Evolutionary conservation across 2,797 vertebrate species (phyloP), one percentile per base, ranked within the genome.

Genomic region (Mormyrops attenuatus): DNA sequence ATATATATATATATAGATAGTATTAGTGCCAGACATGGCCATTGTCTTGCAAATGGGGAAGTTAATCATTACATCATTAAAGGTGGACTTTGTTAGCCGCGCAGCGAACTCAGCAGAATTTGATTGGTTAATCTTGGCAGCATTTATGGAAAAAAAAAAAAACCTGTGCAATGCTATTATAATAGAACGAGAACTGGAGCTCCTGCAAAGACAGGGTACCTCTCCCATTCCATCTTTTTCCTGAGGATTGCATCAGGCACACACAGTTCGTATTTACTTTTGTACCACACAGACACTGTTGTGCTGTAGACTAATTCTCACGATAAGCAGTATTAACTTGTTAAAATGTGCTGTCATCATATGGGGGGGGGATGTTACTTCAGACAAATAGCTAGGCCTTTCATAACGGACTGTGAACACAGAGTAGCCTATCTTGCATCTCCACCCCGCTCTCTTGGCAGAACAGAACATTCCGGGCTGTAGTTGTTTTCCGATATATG

Each of bases 151-250:
- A n/a, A n/a, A n/a, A n/a, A n/a, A 82, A 90, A 93, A 95, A 95
- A 93, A 92, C 92, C 90, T 93, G 90, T 95, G 91, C 93, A 94
- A 95, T 94, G 94, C 92, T 94, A 93, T 93, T 93, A 93, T 96
- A 95, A 96, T 96, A 89, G 90, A 92, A 94, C 49, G 92, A 89
- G 90, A 92, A 93, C 57, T 92, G 91, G 92, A 53, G 53, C 30
- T 8, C 85, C 34, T n/a, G 8, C 5, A 30, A 53, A 38, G 26
- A 60, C 17, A 7, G 34, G 8, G 34, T 57, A 2, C 34, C 53
- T 57, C 22, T 60, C 52, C 53, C 85, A 57, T 26, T 2, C 85
- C 17, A 17, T 41, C 17, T 53, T 34, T 9, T 55, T 60, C 53
- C 50, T 2, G 17, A 38, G 85, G 30, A 34, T 26, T 87, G 9